Conservation (phyloP, 1,140 invertebrate species). For the Fopius arisanus region DNA sequence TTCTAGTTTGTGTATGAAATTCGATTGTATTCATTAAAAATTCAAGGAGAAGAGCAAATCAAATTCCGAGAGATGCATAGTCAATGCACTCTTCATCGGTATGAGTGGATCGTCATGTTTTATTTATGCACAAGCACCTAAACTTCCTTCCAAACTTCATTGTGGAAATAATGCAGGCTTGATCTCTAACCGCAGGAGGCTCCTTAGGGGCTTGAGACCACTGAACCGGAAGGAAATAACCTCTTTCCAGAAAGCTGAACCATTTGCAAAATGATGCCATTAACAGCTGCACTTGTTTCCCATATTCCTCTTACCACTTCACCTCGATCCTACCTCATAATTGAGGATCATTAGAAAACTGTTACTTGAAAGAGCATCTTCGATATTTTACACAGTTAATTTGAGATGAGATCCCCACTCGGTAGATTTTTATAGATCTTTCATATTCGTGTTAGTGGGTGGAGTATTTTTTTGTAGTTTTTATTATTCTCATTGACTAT, state of each 20-base stretch:
- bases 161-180: not conserved
- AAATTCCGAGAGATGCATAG: no score
- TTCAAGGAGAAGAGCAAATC: not conserved
- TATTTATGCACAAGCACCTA: not conserved
- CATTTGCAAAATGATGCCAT: not conserved
- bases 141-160: not conserved
- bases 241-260: not conserved
- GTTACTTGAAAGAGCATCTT: not conserved
- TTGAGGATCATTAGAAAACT: not conserved
- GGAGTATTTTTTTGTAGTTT: no score
- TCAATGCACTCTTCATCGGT: no score
- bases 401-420: not conserved
- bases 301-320: not conserved
- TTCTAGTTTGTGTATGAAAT: not conserved
- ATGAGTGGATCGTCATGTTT: not conserved
- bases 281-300: not conserved
- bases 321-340: not conserved
- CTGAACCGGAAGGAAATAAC: not conserved
- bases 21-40: not conserved
- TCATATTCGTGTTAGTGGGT: no score
- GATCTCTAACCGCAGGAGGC: not conserved
- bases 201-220: not conserved
- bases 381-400: not conserved
- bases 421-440: no score
- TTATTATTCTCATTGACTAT: no score